These are phyloP conservation scores for Paralvinella palmiformis DNA, from an alignment of 1,140 invertebrate genomes.

Conservation along the genomic window DNA sequence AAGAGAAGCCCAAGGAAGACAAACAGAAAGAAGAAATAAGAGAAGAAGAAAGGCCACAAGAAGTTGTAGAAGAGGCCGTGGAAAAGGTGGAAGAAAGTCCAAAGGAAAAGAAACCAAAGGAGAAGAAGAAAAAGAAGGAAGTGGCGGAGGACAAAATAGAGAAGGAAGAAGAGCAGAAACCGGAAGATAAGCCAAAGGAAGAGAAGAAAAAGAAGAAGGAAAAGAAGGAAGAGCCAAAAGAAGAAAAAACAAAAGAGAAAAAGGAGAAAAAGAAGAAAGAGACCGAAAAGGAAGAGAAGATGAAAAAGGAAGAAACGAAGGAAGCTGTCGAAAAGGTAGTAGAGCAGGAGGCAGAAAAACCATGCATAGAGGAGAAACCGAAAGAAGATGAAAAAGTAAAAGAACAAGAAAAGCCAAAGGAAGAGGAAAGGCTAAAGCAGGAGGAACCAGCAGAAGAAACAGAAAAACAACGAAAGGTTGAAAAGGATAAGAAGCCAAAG, in stretches of 20 bases:
- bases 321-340: background rate
- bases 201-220: background rate
- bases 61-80: slow-evolving; percentile 28
- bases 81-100: background rate
- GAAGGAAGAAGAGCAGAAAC: background rate
- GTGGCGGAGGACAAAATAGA: background rate
- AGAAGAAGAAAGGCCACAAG: slow-evolving; percentile 61
- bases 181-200: background rate
- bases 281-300: background rate
- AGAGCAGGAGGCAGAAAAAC: background rate
- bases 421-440: background rate
- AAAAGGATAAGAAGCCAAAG: slow-evolving; percentile 21
- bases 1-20: no score
- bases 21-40: slow-evolving; percentile 62
- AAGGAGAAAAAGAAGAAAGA: background rate
- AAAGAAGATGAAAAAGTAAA: slow-evolving; percentile 5
- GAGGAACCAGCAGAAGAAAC: background rate
- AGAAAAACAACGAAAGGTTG: background rate
- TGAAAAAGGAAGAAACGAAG: background rate
- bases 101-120: background rate
- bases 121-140: background rate
- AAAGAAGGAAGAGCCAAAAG: background rate
- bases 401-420: slow-evolving; percentile 22
- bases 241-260: background rate
- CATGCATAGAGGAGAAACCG: background rate